These are phyloP conservation scores for Nothoprocta perdicaria DNA, from an alignment of 2,113 vertebrate species.

Conservation along the genomic window DNA sequence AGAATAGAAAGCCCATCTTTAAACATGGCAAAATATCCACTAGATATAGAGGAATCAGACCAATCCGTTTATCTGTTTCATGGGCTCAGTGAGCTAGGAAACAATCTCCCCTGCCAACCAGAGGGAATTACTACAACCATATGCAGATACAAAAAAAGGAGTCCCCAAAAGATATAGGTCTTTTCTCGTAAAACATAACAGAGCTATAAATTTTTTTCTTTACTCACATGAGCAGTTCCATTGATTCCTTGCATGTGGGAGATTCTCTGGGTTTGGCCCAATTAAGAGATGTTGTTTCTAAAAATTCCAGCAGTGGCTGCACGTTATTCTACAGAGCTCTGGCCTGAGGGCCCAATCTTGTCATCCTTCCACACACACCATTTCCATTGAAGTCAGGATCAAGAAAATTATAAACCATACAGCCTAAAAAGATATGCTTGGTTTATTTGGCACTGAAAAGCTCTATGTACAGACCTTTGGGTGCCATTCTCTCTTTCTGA, in stretches of 20 bases:
- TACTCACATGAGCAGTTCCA: not conserved
- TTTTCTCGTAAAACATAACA: not conserved
- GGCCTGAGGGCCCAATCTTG: slow-evolving; percentile 68
- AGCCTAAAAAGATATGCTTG: slow-evolving; percentile 60
- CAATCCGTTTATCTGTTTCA: slow-evolving; percentile 19
- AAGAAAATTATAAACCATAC: slow-evolving; percentile 69
- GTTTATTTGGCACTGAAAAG: slow-evolving; percentile 62
- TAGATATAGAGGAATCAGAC: not conserved
- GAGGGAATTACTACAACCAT: not conserved
- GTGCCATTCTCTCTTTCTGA: slow-evolving; percentile 12
- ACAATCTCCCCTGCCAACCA: not conserved
- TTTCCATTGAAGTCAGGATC: slow-evolving; percentile 74
- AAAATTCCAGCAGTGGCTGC: slow-evolving; percentile 54
- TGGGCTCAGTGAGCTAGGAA: not conserved
- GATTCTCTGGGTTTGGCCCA: slow-evolving; percentile 35
- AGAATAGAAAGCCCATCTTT: not conserved
- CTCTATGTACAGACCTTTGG: slow-evolving; percentile 13
- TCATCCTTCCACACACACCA: slow-evolving; percentile 69
- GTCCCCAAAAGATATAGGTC: not conserved
- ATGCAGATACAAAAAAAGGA: not conserved
- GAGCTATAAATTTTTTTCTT: slow-evolving; percentile 1
- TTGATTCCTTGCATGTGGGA: slow-evolving; percentile 7
- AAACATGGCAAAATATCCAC: not conserved
- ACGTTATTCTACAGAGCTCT: slow-evolving; percentile 59
- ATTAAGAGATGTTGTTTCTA: slow-evolving; percentile 41